Evolutionary conservation across 2,888 invertebrate genomes (phyloP), one percentile per base, ranked within the genome.

Genomic region (Eledone cirrhosa): DNA sequence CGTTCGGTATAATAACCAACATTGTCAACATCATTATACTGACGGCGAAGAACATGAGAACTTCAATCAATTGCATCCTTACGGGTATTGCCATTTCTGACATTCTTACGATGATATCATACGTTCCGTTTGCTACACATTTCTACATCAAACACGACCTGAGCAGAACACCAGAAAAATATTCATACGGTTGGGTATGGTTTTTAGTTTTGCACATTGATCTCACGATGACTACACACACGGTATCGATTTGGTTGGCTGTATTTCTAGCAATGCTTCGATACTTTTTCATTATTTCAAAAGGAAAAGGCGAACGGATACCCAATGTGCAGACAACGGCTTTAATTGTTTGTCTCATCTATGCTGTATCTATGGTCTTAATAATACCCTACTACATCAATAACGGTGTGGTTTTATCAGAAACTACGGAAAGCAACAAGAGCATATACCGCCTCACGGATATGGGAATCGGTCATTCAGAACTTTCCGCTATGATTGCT

Each of bases 231-330:
- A 93, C 95, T 72, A 93, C 95, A 81, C 96, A 96, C 90, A 97
- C 97, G 1, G 95, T 97, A 82, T 96, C 97, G 1, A 97, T 97
- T 83, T 97, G 96, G 94, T 91, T 98, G 83, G 98, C 97, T 0
- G 95, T 98, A 1, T 95, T 96, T 1, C 92, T 98, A 84, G 97
- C 97, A 0, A 94, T 97, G 5, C 97, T 98, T 96, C 93, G 98
- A 16, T 97, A 96, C 89, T 83, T 87, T 31, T 88, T 87, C 72
- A 88, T 88, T 77, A 27, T 75, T 33, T 79, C 78, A n/a, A 77
- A 76, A n/a, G 77, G 65, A 27, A 76, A 48, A 0, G 77, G 59
- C 14, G 79, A 63, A 31, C 78, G 77, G 0, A 74, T 33, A 14
- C 72, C 72, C 1, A 78, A 80, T 33, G 78, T 81, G n/a, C 83